phyloP scores from a whole-genome alignment of 2,888 invertebrate species.

The Theretra japonica region DNA sequence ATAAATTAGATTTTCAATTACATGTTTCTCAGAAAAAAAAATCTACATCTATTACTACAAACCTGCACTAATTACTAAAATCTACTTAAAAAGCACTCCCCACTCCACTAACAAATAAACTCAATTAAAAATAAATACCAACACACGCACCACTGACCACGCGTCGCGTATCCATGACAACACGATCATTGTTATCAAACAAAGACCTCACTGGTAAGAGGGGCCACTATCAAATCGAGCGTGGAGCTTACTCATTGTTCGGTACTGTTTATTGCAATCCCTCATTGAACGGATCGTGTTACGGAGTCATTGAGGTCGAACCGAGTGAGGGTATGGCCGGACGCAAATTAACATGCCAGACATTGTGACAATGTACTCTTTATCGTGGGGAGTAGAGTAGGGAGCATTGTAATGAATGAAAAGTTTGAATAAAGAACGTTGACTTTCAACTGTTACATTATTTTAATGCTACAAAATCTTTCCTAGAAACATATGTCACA shows the following conservation, averaged over 20 bases:
- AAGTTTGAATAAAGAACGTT: too few relatives aligned
- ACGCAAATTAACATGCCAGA: slow-evolving; percentile 31
- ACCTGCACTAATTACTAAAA: not conserved
- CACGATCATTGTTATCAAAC: slow-evolving; percentile 56
- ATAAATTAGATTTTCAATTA: too few relatives aligned
- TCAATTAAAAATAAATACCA: slow-evolving; percentile 19
- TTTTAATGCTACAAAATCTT: too few relatives aligned
- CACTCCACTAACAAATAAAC: not conserved
- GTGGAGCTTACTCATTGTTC: slow-evolving; percentile 25
- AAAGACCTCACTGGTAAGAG: slow-evolving; percentile 41
- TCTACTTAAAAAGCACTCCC: not conserved
- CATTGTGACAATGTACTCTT: slow-evolving; percentile 19
- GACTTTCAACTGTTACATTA: too few relatives aligned
- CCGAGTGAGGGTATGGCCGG: slow-evolving; percentile 11
- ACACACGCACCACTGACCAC: slow-evolving; percentile 34
- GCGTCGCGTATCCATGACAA: slow-evolving; percentile 55
- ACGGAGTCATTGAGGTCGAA: slow-evolving; percentile 23
- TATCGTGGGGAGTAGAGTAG: not conserved
- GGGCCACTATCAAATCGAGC: slow-evolving; percentile 22
- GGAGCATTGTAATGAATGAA: too few relatives aligned
- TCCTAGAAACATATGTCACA: too few relatives aligned
- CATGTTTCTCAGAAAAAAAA: too few relatives aligned
- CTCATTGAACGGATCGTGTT: slow-evolving; percentile 20
- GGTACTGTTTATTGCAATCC: slow-evolving; percentile 15
- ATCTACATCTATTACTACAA: too few relatives aligned